Evolutionary conservation across 2,888 invertebrate species (phyloP), one percentile per base, ranked within the genome.

Genomic region (Seira sanloemensis): DNA sequence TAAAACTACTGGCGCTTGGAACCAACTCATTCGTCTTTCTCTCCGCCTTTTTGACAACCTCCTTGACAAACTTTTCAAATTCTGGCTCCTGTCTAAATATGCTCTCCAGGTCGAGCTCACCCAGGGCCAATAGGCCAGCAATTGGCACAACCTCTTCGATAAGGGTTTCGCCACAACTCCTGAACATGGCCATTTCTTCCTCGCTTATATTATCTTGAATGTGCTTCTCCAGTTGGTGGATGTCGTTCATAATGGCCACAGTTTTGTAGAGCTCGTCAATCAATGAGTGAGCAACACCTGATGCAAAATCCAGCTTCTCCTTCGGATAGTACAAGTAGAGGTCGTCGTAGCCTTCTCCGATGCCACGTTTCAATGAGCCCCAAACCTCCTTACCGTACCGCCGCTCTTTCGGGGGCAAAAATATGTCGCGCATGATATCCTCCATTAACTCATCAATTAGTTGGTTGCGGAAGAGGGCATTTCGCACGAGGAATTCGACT

Each of bases 61-160:
- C 85, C 7, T 81, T 81, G 1, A 88, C 86, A 58, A 76, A 83
- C n/a, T 81, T 25, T 5, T 80, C 12, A 54, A 88, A 81, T 62
- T 80, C 81, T 0, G 88, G 87, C 24, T 88, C 84, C 25, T 84
- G 82, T 71, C 37, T 76, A 27, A 89, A 87, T 37, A 89, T 88
- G 21, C 37, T 58, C 65, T 89, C 89, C 25, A 89, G 46, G 18
- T 87, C 87, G 0, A 89, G 71, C 58, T 89, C 86, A 0, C 89
- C 88, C 19, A 84, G 54, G 7, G 87, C 86, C 2, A 89, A 23
- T 0, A 88, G 65, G 1, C 78, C 74, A 0, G 86, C 88, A 7
- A 88, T 79, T 0, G 87, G 86, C 12, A 84, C 65, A 2, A 78
- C 86, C n/a, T 84, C 84, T 50, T 88, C 86, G 68, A 89, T 75